Percentiles rank a stretch among this genome's conserved stretches.
These are phyloP conservation scores for Patella ulyssiponensis DNA, from an alignment of 2,888 invertebrate genomes.

Conservation along the genomic window DNA sequence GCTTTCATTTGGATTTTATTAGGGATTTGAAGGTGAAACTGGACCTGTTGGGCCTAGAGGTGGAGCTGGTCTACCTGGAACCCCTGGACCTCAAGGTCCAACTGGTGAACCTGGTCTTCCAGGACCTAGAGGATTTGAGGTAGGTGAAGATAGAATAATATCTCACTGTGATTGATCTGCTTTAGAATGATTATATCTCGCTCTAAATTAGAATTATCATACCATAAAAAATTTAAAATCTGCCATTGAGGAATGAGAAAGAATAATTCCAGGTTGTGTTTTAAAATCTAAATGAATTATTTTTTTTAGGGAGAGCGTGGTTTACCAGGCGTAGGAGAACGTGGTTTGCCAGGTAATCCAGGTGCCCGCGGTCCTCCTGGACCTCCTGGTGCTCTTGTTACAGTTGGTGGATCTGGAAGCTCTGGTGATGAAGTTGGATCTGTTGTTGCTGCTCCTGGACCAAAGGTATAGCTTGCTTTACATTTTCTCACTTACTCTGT, in stretches of 20 bases:
- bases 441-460: neutral
- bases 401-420: conserved; percentile 18
- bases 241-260: too few species aligned
- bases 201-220: too few species aligned
- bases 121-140: neutral
- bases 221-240: too few species aligned
- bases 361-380: conserved; percentile 30
- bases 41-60: conserved; percentile 22
- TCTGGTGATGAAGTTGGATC: conserved; percentile 10
- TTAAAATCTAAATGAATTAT: too few species aligned
- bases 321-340: conserved; percentile 7
- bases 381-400: conserved; percentile 23
- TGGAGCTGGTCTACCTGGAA: conserved; percentile 24
- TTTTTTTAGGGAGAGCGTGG: conserved; percentile 24
- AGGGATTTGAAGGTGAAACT: conserved; percentile 30
- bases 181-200: too few species aligned
- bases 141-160: neutral
- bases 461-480: neutral
- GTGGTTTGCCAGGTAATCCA: neutral
- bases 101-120: conserved; percentile 28
- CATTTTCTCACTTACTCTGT: too few species aligned
- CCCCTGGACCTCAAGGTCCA: conserved; percentile 25
- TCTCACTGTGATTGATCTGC: too few species aligned
- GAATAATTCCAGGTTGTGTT: too few species aligned
- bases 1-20: neutral